A percentile compares a stretch with the other conserved stretches of the same genome.
Evolutionary conservation across 2,888 invertebrate species (phyloP).

Genomic region (Drosophila aldrichi): DNA sequence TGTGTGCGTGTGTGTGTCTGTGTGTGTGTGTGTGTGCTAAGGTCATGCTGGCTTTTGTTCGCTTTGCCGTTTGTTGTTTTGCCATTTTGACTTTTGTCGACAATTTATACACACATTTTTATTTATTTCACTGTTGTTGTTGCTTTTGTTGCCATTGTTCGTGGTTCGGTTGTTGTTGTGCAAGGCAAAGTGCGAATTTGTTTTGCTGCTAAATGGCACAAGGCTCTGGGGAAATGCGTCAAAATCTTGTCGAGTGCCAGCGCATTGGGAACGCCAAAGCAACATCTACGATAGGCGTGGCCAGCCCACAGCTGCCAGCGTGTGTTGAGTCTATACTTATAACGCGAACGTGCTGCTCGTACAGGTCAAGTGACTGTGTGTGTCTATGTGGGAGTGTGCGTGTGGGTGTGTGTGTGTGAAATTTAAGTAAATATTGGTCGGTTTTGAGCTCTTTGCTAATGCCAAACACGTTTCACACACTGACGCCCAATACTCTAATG

Average conservation of each 20-base stretch:
- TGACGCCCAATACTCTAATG: slow-evolving; percentile 55
- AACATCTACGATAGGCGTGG: slow-evolving; percentile 10
- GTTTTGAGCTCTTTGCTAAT: slow-evolving; percentile 53
- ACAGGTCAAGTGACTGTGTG: slow-evolving; percentile 50
- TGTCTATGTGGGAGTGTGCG: background rate
- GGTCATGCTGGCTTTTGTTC: slow-evolving; percentile 69
- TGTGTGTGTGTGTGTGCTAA: slow-evolving; percentile 46
- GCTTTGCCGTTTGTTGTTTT: slow-evolving; percentile 34
- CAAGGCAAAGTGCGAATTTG: slow-evolving; percentile 75
- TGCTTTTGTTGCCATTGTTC: slow-evolving; percentile 20
- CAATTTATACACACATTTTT: slow-evolving; percentile 72
- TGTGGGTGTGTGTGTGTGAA: slow-evolving; percentile 25
- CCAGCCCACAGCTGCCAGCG: slow-evolving; percentile 13
- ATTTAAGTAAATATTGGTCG: slow-evolving; percentile 66
- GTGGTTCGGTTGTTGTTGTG: slow-evolving; percentile 24
- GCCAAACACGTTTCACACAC: slow-evolving; percentile 59
- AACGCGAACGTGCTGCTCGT: slow-evolving; percentile 18
- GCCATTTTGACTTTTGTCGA: slow-evolving; percentile 76
- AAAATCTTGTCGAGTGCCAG: slow-evolving; percentile 70
- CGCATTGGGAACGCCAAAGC: slow-evolving; percentile 54
- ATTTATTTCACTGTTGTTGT: slow-evolving; percentile 66
- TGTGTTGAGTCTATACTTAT: slow-evolving; percentile 20
- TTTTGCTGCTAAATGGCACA: slow-evolving; percentile 80
- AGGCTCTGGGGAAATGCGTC: slow-evolving; percentile 79
- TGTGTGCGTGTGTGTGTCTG: background rate